These are phyloP conservation scores for Cryptus viduatorius DNA, from an alignment of 2,888 invertebrate species.

Conservation along the genomic window DNA sequence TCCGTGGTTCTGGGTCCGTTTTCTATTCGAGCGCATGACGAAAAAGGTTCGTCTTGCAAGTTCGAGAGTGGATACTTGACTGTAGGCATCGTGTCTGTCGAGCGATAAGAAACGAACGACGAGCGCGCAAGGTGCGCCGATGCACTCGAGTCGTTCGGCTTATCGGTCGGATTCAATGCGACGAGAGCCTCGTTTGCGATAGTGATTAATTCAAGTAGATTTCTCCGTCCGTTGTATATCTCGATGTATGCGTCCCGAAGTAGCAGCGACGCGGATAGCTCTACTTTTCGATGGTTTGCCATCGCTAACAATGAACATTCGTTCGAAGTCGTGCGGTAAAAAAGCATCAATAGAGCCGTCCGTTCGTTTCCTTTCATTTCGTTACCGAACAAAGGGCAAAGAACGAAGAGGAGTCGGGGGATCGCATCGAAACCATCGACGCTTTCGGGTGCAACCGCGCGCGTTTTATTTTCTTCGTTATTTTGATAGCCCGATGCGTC, in stretches of 20 bases:
- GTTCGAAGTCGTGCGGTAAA: constrained; percentile 63
- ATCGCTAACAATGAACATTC: constrained; percentile 67
- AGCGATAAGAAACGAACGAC: constrained; percentile 21
- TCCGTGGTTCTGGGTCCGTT: constrained; percentile 43
- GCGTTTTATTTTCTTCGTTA: constrained; percentile 81
- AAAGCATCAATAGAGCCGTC: constrained; percentile 69
- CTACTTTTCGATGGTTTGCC: constrained; percentile 76
- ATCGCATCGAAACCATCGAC: constrained; percentile 48
- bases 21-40: constrained; percentile 49
- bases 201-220: constrained; percentile 54
- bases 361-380: constrained; percentile 51
- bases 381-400: constrained; percentile 53
- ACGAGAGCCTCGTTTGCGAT: constrained; percentile 63
- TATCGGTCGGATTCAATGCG: constrained; percentile 40
- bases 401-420: constrained; percentile 1
- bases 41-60: constrained; percentile 38
- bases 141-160: constrained; percentile 45
- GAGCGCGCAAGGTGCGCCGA: constrained; percentile 25
- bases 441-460: constrained; percentile 79
- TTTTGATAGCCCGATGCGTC: constrained; percentile 79
- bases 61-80: constrained; percentile 41
- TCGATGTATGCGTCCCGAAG: neutral
- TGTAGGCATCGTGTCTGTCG: constrained; percentile 25
- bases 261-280: constrained; percentile 29
- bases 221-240: constrained; percentile 2